These are phyloP conservation scores for Dunckerocampus dactyliophorus DNA, from an alignment of 2,113 vertebrate species.

Conservation along the genomic window DNA sequence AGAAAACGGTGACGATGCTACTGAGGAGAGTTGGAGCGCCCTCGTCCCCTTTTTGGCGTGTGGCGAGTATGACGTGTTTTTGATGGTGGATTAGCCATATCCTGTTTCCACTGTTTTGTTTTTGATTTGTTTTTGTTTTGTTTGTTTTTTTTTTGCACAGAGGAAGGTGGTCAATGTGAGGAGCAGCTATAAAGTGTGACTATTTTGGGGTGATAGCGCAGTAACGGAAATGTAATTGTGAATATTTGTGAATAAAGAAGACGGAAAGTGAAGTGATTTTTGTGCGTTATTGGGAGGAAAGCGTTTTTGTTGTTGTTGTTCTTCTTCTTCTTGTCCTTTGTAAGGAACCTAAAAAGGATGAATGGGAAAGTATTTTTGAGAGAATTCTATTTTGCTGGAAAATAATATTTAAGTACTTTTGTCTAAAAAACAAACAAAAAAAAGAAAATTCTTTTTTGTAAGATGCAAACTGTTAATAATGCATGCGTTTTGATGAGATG, in stretches of 20 bases:
- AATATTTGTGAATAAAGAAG: neutral
- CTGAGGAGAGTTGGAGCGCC: slow-evolving; percentile 52
- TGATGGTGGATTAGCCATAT: slow-evolving; percentile 75
- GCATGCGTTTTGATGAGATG: slow-evolving; percentile 97
- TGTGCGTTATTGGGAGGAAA: slow-evolving; percentile 56
- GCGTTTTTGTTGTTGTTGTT: slow-evolving; percentile 47
- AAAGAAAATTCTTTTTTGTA: slow-evolving; percentile 85
- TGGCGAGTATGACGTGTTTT: neutral
- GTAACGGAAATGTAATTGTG: too few relatives aligned
- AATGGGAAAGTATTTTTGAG: slow-evolving; percentile 99
- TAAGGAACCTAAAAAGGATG: slow-evolving; percentile 86
- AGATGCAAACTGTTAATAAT: slow-evolving; percentile 89
- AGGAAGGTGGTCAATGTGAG: slow-evolving; percentile 77
- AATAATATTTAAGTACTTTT: slow-evolving; percentile 99
- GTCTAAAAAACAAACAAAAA: slow-evolving; percentile 81
- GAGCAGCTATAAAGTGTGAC: neutral
- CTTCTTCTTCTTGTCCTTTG: slow-evolving; percentile 74
- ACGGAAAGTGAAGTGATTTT: neutral
- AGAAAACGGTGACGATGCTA: slow-evolving; percentile 61
- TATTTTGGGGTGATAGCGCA: neutral
- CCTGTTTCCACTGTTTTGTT: slow-evolving; percentile 66
- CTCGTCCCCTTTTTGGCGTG: neutral
- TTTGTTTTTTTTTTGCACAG: slow-evolving; percentile 83
- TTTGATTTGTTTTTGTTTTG: slow-evolving; percentile 58
- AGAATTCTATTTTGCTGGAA: slow-evolving; percentile 99